Conservation (phyloP, 2,888 invertebrate species). For the Ypsolopha sequella region DNA sequence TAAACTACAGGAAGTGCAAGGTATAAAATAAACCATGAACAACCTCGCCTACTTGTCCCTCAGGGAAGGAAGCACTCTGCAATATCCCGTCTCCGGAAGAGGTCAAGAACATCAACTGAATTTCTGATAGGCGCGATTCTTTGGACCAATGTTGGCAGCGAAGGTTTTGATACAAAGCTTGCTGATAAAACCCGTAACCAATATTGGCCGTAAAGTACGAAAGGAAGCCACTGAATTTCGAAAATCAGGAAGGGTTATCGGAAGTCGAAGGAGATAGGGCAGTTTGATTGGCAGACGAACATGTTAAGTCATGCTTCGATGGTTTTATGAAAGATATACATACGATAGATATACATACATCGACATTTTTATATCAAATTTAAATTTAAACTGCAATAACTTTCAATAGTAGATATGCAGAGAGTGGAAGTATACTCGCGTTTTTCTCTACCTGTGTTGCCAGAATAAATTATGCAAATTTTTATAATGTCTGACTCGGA, state of each 20-base stretch:
- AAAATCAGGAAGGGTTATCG: slow-evolving; percentile 6
- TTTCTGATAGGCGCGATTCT: too few relatives aligned
- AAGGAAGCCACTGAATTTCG: slow-evolving; percentile 33
- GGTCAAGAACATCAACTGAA: slow-evolving; percentile 22
- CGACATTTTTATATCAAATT: too few relatives aligned
- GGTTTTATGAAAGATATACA: too few relatives aligned
- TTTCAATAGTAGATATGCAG: background rate
- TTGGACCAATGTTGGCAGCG: too few relatives aligned
- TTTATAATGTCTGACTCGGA: background rate
- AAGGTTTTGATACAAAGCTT: background rate
- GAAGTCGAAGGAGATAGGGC: slow-evolving; percentile 3
- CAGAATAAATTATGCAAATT: background rate
- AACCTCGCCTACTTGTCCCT: slow-evolving; percentile 6
- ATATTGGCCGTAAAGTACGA: slow-evolving; percentile 5
- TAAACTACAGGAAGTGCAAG: background rate
- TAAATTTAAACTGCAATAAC: background rate
- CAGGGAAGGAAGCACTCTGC: slow-evolving; percentile 26
- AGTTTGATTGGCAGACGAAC: background rate
- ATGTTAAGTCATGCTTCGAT: background rate
- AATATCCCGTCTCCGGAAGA: slow-evolving; percentile 33
- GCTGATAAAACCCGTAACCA: background rate
- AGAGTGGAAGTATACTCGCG: too few relatives aligned
- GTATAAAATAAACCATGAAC: background rate
- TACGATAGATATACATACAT: too few relatives aligned
- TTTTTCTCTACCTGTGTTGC: background rate